Evolutionary conservation across 2,888 invertebrate species (phyloP).

Genomic region (Charanyca ferruginea): DNA sequence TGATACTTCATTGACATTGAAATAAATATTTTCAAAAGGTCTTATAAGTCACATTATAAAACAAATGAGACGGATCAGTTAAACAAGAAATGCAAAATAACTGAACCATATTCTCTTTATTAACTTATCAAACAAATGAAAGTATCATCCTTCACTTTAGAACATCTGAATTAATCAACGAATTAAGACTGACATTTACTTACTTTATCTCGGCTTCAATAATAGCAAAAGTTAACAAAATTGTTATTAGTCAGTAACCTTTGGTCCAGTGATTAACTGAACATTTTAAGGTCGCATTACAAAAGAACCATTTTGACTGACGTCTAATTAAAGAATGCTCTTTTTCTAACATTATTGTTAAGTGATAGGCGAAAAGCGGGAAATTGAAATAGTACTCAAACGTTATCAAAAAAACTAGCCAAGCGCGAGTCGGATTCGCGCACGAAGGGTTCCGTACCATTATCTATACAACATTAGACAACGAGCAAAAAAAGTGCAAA

Average conservation of each 20-base stretch:
- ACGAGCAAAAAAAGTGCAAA: no score
- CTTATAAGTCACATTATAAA: no score
- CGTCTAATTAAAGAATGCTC: slow-evolving; percentile 74
- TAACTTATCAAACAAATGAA: slow-evolving; percentile 13
- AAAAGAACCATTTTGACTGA: slow-evolving; percentile 76
- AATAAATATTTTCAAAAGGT: background rate
- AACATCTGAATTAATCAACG: slow-evolving; percentile 27
- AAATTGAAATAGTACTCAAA: background rate
- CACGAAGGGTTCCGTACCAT: no score
- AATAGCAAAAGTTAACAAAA: slow-evolving; percentile 65
- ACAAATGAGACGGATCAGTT: no score
- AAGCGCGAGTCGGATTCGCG: no score
- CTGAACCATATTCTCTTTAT: background rate
- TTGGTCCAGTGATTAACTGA: slow-evolving; percentile 68
- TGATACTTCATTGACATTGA: background rate
- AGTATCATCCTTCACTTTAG: background rate
- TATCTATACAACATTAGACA: no score
- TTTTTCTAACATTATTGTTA: slow-evolving; percentile 60
- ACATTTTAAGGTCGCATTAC: slow-evolving; percentile 74
- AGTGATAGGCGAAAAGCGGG: slow-evolving; percentile 28
- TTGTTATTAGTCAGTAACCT: slow-evolving; percentile 62
- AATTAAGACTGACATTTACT: slow-evolving; percentile 18
- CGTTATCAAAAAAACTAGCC: no score
- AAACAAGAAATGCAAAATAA: no score
- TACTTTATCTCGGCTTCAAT: slow-evolving; percentile 29